These are phyloP conservation scores for Entomyzon cyanotis DNA, from an alignment of 2,113 vertebrate species.

Conservation along the genomic window DNA sequence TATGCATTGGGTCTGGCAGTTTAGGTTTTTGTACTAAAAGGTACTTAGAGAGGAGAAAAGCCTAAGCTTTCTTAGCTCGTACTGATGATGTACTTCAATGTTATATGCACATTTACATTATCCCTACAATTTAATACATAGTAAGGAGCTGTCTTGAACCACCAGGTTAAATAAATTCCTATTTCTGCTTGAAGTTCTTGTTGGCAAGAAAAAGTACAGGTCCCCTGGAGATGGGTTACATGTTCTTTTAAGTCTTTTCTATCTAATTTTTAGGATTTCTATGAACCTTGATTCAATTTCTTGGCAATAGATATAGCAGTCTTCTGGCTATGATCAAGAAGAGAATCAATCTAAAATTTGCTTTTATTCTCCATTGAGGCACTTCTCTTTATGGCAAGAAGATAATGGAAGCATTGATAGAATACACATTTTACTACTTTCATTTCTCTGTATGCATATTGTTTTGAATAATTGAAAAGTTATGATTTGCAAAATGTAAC, in stretches of 20 bases:
- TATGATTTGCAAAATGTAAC: constrained; percentile 13
- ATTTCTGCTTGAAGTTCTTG: constrained; percentile 28
- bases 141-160: neutral
- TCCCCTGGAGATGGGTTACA: neutral
- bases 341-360: constrained; percentile 31
- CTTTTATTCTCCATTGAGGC: constrained; percentile 32
- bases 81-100: neutral
- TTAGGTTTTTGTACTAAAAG: neutral
- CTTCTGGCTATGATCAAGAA: constrained; percentile 29
- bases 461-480: constrained; percentile 54
- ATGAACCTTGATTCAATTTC: constrained; percentile 18
- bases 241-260: neutral
- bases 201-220: neutral
- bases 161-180: constrained; percentile 11
- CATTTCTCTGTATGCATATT: neutral
- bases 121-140: neutral
- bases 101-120: neutral
- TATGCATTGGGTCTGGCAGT: neutral
- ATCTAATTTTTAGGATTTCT: constrained; percentile 23
- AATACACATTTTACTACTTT: neutral
- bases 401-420: constrained; percentile 27
- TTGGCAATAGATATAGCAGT: neutral
- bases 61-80: neutral
- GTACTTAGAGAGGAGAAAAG: neutral
- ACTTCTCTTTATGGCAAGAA: constrained; percentile 6